Evolutionary conservation across 1,140 invertebrate genomes (phyloP), one percentile per base, ranked within the genome.

Genomic region (Drosophila nigromelanica): DNA sequence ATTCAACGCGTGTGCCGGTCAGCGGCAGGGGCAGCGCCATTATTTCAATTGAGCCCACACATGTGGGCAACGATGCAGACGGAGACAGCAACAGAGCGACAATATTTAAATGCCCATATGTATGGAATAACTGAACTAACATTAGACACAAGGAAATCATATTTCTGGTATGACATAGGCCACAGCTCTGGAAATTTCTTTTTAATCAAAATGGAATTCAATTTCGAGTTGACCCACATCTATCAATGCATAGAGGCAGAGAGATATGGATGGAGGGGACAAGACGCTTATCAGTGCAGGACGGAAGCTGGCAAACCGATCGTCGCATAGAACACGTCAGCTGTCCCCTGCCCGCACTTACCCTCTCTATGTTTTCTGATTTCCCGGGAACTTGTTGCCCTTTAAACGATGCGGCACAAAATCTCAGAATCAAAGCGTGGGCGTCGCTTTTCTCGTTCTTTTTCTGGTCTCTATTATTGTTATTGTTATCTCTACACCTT

Each of bases 221-320:
- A 87, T 69, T 82, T 72, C 62, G 72, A 43, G 48, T 52, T 87
- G 82, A 62, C 78, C 82, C 82, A 82, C 58, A 75, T 85, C 78
- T 51, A 59, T 45, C 42, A 70, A 43, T 47, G 45, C 70, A 15
- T 11, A 24, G 60, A 11, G 35, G 11, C 12, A 37, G 40, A 30
- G 33, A 66, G 33, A 7, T 5, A 27, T 0, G 15, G 2, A 43
- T 11, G 5, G 43, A 55, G 21, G 33, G 39, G 55, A 50, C 14
- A 33, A 59, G 50, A 43, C 27, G 30, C 73, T 86, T 86, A 86
- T 86, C 81, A 87, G 63, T 69, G 70, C 74, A 72, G 54, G 78
- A 40, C 82, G 82, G 82, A 86, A 78, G 64, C 63, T 24, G 51
- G 8, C 24, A 15, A 43, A 27, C 14, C 3, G 15, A 67, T 58